Evolutionary conservation across 2,113 vertebrate genomes (phyloP).

Genomic region (Tachycineta bicolor): DNA sequence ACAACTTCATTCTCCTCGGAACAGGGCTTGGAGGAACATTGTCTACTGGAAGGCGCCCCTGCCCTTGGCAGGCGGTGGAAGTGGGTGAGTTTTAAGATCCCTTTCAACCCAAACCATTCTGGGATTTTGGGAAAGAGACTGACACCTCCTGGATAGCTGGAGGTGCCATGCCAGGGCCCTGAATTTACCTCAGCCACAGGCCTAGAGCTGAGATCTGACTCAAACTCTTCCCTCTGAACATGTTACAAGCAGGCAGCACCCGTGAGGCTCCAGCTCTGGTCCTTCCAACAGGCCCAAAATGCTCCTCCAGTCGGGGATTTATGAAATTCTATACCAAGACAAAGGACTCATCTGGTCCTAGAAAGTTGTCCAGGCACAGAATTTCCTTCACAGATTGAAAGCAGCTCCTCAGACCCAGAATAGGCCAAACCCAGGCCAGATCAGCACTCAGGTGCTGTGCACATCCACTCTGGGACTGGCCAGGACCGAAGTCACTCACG

Average conservation of each 20-base stretch:
- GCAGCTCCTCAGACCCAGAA: background rate
- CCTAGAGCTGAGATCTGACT: background rate
- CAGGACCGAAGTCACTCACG: background rate
- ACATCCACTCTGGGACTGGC: background rate
- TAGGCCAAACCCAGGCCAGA: background rate
- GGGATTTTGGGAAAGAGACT: background rate
- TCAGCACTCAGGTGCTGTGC: background rate
- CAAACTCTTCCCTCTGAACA: background rate
- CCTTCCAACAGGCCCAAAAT: background rate
- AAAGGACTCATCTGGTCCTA: background rate
- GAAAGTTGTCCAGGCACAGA: background rate
- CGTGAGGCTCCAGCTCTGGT: background rate
- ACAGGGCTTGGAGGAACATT: background rate
- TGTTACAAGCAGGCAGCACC: rapidly evolving
- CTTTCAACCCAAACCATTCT: background rate
- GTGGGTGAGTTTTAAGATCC: background rate
- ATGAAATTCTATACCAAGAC: background rate
- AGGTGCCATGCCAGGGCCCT: background rate
- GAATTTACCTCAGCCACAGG: background rate
- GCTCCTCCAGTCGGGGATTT: background rate
- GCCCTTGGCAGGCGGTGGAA: background rate
- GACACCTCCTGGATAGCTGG: background rate
- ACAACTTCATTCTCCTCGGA: background rate
- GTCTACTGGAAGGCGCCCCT: background rate
- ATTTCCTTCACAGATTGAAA: background rate